A percentile compares a stretch with the other conserved stretches of the same genome.
Evolutionary conservation across 1,140 invertebrate species (phyloP).

Genomic region (Brachionus calyciflorus): DNA sequence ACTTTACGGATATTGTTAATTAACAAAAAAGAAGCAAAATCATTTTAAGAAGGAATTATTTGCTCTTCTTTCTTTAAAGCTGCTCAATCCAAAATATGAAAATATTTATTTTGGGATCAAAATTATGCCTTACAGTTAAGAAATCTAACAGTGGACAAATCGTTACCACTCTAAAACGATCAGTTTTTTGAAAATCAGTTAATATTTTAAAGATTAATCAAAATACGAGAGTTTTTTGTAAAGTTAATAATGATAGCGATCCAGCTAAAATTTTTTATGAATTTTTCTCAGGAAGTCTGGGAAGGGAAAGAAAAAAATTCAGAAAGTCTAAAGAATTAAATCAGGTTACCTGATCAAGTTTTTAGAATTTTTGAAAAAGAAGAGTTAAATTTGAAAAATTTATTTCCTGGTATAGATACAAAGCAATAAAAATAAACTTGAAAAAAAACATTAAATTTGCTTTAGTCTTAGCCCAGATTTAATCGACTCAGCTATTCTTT

Average conservation of each 20-base stretch:
- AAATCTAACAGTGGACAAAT: conserved; percentile 48
- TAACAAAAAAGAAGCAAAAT: too few relatives aligned
- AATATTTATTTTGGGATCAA: conserved; percentile 51
- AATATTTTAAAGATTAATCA: conserved; percentile 44
- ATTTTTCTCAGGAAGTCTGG: conserved; percentile 49
- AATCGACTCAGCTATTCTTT: neutral
- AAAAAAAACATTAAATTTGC: too few relatives aligned
- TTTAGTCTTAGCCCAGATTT: neutral
- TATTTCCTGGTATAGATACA: too few relatives aligned
- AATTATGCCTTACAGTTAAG: conserved; percentile 50
- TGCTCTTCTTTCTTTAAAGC: too few relatives aligned
- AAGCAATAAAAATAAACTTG: too few relatives aligned
- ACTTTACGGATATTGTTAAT: too few relatives aligned
- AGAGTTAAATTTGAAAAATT: too few relatives aligned
- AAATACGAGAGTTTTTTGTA: conserved; percentile 49
- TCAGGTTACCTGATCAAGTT: conserved; percentile 47
- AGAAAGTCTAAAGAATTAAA: conserved; percentile 48
- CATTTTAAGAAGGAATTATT: too few relatives aligned
- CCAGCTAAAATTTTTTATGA: neutral
- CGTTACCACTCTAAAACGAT: conserved; percentile 50
- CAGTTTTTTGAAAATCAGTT: conserved; percentile 49
- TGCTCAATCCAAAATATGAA: conserved; percentile 10
- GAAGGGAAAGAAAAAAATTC: conserved; percentile 47
- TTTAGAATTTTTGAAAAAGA: neutral
- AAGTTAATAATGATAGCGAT: conserved; percentile 47